Conservation (phyloP, 2,797 vertebrate species). For the Ataeniobius toweri region DNA sequence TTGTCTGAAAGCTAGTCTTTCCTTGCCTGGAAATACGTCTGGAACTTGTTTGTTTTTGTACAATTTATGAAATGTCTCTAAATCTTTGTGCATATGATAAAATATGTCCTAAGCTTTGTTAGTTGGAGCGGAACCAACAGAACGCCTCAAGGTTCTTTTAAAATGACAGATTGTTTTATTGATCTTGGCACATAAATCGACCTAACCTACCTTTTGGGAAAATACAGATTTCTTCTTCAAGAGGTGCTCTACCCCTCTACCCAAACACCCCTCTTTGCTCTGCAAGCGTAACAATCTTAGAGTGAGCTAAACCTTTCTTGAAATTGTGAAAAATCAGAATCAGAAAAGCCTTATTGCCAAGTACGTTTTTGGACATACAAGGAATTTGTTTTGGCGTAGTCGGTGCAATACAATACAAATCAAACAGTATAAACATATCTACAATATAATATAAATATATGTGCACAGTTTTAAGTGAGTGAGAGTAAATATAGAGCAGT, state of each 20-base stretch:
- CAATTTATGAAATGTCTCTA: not conserved
- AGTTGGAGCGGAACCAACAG: not conserved
- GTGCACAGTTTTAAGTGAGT: too few species aligned
- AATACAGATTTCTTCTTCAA: not conserved
- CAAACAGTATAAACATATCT: too few species aligned
- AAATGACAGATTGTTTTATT: not conserved
- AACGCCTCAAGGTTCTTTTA: not conserved
- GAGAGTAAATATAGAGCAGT: too few species aligned
- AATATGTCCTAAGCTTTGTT: not conserved
- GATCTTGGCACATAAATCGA: not conserved
- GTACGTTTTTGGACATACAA: too few species aligned
- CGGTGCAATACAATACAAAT: too few species aligned
- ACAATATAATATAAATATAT: too few species aligned
- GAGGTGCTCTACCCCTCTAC: not conserved
- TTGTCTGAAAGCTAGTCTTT: not conserved
- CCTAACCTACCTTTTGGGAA: not conserved
- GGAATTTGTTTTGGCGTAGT: too few species aligned
- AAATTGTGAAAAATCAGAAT: not conserved
- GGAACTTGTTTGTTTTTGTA: not conserved
- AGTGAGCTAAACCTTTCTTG: not conserved
- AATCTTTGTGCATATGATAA: not conserved
- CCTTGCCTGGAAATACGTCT: not conserved
- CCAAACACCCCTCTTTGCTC: not conserved
- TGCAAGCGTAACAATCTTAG: not conserved
- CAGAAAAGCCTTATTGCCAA: too few species aligned